Evolutionary conservation across 2,113 vertebrate species (phyloP).

Genomic region (Anolis carolinensis): DNA sequence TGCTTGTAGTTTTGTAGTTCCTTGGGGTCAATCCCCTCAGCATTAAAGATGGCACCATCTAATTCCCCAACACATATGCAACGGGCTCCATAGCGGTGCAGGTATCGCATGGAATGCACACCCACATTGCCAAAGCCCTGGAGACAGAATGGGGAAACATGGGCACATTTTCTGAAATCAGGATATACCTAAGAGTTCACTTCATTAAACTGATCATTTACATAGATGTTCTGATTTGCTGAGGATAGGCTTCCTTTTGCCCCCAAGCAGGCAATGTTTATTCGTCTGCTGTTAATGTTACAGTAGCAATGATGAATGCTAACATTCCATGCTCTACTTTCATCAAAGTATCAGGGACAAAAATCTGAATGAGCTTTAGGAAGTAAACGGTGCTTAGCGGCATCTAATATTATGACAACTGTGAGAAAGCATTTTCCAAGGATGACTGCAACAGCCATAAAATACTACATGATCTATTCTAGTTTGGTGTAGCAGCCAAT

Average conservation of each 20-base stretch:
- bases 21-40: not conserved
- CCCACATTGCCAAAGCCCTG: conserved; percentile 36
- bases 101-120: conserved; percentile 32
- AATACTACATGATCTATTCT: not conserved
- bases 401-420: not conserved
- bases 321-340: not conserved
- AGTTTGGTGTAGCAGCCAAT: not conserved
- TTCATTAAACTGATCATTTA: not conserved
- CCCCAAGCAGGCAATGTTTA: not conserved
- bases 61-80: conserved; percentile 1
- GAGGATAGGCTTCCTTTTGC: not conserved
- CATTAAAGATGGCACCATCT: conserved; percentile 8
- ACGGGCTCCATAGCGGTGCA: not conserved
- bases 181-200: not conserved
- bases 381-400: not conserved
- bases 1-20: not conserved
- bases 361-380: not conserved
- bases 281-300: not conserved
- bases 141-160: not conserved
- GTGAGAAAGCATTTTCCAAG: not conserved
- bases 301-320: not conserved
- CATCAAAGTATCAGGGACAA: not conserved
- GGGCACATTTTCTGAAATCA: not conserved
- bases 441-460: not conserved
- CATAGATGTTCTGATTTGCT: not conserved